Evolutionary conservation across 1,140 invertebrate genomes (phyloP).

Genomic region (Dendrolimus kikuchii): DNA sequence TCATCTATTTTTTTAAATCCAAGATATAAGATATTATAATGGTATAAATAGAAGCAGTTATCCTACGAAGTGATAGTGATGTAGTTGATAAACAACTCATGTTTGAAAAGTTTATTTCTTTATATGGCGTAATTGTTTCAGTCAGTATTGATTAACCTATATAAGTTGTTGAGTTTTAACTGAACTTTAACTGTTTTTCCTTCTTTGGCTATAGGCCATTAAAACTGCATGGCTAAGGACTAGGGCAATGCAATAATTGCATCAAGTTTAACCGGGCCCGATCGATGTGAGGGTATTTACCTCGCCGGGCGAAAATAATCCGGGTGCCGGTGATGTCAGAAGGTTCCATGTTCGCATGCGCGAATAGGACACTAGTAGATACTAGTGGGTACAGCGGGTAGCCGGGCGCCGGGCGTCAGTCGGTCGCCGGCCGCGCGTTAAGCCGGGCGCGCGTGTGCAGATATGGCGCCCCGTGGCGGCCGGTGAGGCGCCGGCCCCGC

Average conservation of each 20-base stretch:
- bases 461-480: slow-evolving; percentile 63
- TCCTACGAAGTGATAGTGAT: too few relatives aligned
- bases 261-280: slow-evolving; percentile 66
- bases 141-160: too few relatives aligned
- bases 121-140: too few relatives aligned
- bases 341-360: slow-evolving; percentile 45
- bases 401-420: slow-evolving; percentile 49
- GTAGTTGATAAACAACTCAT: too few relatives aligned
- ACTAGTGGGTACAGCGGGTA: slow-evolving; percentile 4
- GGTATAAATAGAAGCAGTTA: too few relatives aligned
- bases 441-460: slow-evolving; percentile 58
- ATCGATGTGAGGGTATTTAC: slow-evolving; percentile 71
- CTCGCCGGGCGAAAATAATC: slow-evolving; percentile 69
- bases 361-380: slow-evolving; percentile 14
- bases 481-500: slow-evolving; percentile 64
- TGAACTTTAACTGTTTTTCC: too few relatives aligned
- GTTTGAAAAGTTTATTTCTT: too few relatives aligned
- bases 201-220: too few relatives aligned
- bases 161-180: too few relatives aligned
- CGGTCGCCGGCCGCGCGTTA: slow-evolving; percentile 62
- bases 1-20: too few relatives aligned
- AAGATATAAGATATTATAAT: too few relatives aligned
- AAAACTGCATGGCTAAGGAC: slow-evolving; percentile 45
- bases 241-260: slow-evolving; percentile 70
- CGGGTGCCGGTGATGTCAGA: slow-evolving; percentile 64